These are phyloP conservation scores for Triplophysa bombifrons DNA, from an alignment of 2,797 vertebrate species.

Conservation along the genomic window DNA sequence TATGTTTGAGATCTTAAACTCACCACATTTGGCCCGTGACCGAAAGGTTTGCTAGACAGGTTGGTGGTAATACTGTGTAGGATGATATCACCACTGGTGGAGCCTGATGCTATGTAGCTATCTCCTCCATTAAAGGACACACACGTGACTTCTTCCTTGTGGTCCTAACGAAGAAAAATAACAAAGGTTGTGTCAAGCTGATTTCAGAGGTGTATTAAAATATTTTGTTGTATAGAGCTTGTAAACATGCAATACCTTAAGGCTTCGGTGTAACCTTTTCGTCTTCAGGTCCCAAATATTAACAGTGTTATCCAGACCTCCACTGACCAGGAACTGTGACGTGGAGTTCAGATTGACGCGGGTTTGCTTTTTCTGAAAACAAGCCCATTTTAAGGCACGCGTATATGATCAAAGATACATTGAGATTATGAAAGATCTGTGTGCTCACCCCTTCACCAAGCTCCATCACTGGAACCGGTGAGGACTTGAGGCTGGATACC, in stretches of 20 bases:
- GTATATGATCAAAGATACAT: conserved; percentile 49
- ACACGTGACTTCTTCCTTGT: conserved; percentile 91
- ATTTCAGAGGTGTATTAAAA: neutral
- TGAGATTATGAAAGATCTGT: conserved; percentile 28
- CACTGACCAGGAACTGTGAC: conserved; percentile 87
- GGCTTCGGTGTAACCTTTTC: conserved; percentile 85
- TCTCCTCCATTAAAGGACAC: conserved; percentile 91
- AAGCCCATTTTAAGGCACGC: neutral
- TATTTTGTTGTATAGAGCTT: neutral
- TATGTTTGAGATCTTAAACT: neutral
- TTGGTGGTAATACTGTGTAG: conserved; percentile 94
- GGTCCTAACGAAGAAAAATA: conserved; percentile 79
- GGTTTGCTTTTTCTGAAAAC: conserved; percentile 88
- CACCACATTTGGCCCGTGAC: conserved; percentile 89
- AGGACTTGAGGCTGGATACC: conserved; percentile 88
- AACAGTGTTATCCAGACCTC: conserved; percentile 89
- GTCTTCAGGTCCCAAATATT: conserved; percentile 98
- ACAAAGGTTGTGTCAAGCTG: neutral
- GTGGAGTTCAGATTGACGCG: conserved; percentile 87
- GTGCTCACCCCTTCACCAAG: conserved; percentile 92
- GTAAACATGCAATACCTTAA: conserved; percentile 78
- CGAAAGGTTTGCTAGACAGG: conserved; percentile 90
- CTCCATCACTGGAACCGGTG: conserved; percentile 86
- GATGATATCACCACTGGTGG: conserved; percentile 92
- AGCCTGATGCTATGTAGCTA: conserved; percentile 90